phyloP scores from a whole-genome alignment of 2,797 vertebrate species.

The Coluber constrictor region DNA sequence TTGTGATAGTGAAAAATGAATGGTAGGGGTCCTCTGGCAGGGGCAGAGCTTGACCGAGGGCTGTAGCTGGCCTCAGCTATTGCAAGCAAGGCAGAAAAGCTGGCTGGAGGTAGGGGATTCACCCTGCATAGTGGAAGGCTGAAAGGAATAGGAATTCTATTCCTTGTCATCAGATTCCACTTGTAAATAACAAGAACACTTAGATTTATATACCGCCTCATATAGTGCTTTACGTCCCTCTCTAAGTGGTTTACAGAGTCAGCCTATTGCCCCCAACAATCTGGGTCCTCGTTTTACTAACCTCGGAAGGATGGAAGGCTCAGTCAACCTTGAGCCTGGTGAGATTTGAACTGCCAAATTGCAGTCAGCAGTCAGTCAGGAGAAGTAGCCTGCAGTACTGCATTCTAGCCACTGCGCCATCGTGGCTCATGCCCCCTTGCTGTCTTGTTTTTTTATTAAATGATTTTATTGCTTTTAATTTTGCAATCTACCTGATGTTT shows the following conservation, averaged over 20 bases:
- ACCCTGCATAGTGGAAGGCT: neutral
- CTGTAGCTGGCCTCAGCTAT: neutral
- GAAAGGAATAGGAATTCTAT: neutral
- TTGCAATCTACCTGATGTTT: neutral
- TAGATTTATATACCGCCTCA: too few relatives aligned
- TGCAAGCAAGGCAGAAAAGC: neutral
- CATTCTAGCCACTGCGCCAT: too few relatives aligned
- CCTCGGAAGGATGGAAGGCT: too few relatives aligned
- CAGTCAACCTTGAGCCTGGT: too few relatives aligned
- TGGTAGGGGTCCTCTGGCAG: neutral
- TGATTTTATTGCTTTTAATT: neutral
- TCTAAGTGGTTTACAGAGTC: too few relatives aligned
- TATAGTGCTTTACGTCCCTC: too few relatives aligned
- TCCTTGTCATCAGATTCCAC: neutral
- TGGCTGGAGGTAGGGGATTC: neutral
- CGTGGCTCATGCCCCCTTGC: too few relatives aligned
- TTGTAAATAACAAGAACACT: neutral
- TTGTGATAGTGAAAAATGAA: neutral
- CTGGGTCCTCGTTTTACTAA: too few relatives aligned
- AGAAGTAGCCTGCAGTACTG: too few relatives aligned
- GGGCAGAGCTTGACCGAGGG: neutral
- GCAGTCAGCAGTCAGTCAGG: too few relatives aligned
- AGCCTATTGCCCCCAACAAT: too few relatives aligned
- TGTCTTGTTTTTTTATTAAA: neutral
- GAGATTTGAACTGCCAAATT: too few relatives aligned